These are phyloP conservation scores for Campodea augens DNA, from an alignment of 1,140 invertebrate genomes.

Conservation along the genomic window DNA sequence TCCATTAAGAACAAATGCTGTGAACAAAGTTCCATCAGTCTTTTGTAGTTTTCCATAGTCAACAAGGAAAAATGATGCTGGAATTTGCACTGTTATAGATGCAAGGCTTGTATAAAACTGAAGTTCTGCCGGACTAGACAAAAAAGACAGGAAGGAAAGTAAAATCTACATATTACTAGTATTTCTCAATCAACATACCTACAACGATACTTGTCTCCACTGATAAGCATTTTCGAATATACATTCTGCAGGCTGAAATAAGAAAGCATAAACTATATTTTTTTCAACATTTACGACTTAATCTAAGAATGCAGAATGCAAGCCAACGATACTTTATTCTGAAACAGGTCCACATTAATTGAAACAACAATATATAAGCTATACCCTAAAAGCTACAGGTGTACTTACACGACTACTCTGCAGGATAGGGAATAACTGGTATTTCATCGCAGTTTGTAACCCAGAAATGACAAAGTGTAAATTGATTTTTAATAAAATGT, in stretches of 20 bases:
- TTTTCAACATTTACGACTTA: too few species aligned
- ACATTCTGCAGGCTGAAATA: constrained; percentile 55
- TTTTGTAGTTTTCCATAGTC: constrained; percentile 31
- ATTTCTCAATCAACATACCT: constrained; percentile 36
- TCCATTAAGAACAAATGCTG: constrained; percentile 50
- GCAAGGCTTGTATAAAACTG: constrained; percentile 70
- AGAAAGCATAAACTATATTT: too few species aligned
- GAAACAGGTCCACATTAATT: too few species aligned
- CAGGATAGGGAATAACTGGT: too few species aligned
- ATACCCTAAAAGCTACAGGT: too few species aligned
- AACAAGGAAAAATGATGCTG: constrained; percentile 46
- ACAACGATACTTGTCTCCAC: constrained; percentile 55
- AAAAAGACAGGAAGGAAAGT: constrained; percentile 11
- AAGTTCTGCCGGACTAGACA: constrained; percentile 52
- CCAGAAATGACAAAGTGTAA: too few species aligned
- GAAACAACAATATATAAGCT: too few species aligned
- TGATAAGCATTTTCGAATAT: constrained; percentile 63
- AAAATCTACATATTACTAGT: constrained; percentile 3
- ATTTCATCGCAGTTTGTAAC: too few species aligned
- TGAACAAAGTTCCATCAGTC: constrained; percentile 32
- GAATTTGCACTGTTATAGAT: constrained; percentile 59
- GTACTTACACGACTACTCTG: too few species aligned
- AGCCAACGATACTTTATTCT: too few species aligned
- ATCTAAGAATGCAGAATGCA: too few species aligned
- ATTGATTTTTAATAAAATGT: too few species aligned